Percentiles rank a stretch among this genome's conserved stretches.
Evolutionary conservation across 2,797 vertebrate genomes (phyloP).

Genomic region (Simalia tracyae): DNA sequence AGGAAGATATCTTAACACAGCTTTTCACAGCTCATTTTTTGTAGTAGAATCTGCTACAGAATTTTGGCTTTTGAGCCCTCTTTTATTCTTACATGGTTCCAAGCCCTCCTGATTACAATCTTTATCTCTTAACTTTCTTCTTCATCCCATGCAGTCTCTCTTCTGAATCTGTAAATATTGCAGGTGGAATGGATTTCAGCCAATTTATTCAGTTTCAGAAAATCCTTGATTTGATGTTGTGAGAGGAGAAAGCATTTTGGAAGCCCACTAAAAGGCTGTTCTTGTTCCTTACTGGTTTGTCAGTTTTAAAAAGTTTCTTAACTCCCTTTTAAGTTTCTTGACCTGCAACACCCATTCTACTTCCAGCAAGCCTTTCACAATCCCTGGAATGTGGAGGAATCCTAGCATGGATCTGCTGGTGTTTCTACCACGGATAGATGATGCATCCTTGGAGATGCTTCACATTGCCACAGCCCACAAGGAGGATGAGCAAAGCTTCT

Average conservation of each 20-base stretch:
- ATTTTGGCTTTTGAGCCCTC: not conserved
- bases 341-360: slow-evolving; percentile 20
- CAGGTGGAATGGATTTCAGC: not conserved
- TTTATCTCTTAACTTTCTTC: not conserved
- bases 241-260: not conserved
- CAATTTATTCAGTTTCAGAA: not conserved
- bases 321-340: not conserved
- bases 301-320: slow-evolving; percentile 19
- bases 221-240: not conserved
- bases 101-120: not conserved
- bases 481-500: slow-evolving; percentile 32
- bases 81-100: not conserved
- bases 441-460: slow-evolving; percentile 34
- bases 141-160: not conserved
- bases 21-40: not conserved
- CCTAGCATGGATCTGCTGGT: slow-evolving; percentile 23
- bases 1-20: not conserved
- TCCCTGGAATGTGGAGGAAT: slow-evolving; percentile 40
- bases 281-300: slow-evolving; percentile 16
- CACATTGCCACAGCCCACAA: slow-evolving; percentile 43
- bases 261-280: slow-evolving; percentile 27
- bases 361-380: slow-evolving; percentile 47
- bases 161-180: not conserved
- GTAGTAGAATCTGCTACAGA: not conserved
- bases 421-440: slow-evolving; percentile 47